Conservation (phyloP, 1,140 invertebrate species). For the Drosophila navojoa region DNA sequence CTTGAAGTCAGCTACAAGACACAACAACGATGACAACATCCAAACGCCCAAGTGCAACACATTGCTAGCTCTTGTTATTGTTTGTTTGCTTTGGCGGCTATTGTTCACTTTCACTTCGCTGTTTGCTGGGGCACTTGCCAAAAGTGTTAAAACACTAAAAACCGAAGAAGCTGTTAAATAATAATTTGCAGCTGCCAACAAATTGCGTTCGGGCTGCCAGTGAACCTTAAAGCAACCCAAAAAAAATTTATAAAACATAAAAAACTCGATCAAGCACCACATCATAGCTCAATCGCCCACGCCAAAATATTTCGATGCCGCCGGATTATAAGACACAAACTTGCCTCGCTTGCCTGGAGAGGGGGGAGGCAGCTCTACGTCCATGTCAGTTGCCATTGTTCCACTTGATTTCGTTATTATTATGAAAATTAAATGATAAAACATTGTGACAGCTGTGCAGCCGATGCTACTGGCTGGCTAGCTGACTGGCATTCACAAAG, state of each 20-base stretch:
- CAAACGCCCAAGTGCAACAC: slow-evolving; percentile 74
- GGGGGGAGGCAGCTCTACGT: background rate
- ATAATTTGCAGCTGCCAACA: slow-evolving; percentile 66
- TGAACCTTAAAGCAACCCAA: slow-evolving; percentile 28
- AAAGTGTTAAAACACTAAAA: slow-evolving; percentile 60
- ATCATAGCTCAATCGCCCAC: slow-evolving; percentile 15
- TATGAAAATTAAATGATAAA: slow-evolving; percentile 82
- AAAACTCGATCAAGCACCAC: slow-evolving; percentile 19
- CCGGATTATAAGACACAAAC: slow-evolving; percentile 12
- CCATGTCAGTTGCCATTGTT: slow-evolving; percentile 41
- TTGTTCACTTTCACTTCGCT: slow-evolving; percentile 74
- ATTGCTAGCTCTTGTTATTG: slow-evolving; percentile 14
- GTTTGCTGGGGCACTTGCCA: slow-evolving; percentile 65
- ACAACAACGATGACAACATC: slow-evolving; percentile 49
- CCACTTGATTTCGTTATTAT: slow-evolving; percentile 78
- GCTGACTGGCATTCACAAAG: slow-evolving; percentile 66
- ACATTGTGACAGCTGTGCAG: slow-evolving; percentile 79
- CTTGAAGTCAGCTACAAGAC: slow-evolving; percentile 19
- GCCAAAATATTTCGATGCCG: slow-evolving; percentile 9
- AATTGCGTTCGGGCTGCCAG: slow-evolving; percentile 64
- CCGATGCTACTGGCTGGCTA: slow-evolving; percentile 8
- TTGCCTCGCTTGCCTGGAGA: background rate
- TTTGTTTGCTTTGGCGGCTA: slow-evolving; percentile 23
- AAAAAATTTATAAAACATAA: too few species aligned
- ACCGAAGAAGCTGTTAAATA: slow-evolving; percentile 75